A percentile compares a stretch with the other conserved stretches of the same genome.
phyloP scores from a whole-genome alignment of 2,888 invertebrate genomes.

The Drosophila incognita region DNA sequence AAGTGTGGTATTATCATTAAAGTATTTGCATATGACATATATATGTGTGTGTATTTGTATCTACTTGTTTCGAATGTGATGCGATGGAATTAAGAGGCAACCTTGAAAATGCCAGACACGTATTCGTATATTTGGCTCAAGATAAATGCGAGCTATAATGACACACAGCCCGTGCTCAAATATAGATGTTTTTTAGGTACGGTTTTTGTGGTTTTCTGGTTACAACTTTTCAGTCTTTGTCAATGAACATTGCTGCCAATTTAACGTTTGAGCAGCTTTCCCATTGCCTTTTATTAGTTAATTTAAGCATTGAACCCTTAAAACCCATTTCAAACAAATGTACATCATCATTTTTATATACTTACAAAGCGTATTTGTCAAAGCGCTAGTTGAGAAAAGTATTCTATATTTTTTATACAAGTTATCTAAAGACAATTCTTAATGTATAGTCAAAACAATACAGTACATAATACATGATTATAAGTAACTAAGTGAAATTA shows the following conservation, averaged over 20 bases:
- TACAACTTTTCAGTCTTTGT: constrained; percentile 27
- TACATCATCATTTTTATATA: background rate
- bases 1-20: constrained; percentile 74
- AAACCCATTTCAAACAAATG: constrained; percentile 3
- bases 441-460: background rate
- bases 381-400: background rate
- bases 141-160: constrained; percentile 49
- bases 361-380: background rate
- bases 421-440: background rate
- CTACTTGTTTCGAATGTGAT: constrained; percentile 21
- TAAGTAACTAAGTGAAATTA: background rate
- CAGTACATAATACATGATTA: background rate
- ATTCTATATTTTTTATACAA: background rate
- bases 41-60: constrained; percentile 10
- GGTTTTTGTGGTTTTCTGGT: constrained; percentile 21
- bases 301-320: constrained; percentile 18
- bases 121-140: constrained; percentile 54
- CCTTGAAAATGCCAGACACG: constrained; percentile 79
- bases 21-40: constrained; percentile 67
- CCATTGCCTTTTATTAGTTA: constrained; percentile 42
- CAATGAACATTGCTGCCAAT: constrained; percentile 49
- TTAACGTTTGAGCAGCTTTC: constrained; percentile 60
- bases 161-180: constrained; percentile 32
- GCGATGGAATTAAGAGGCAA: constrained; percentile 66
- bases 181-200: constrained; percentile 39